These are phyloP conservation scores for Schrankia costaestrigalis DNA, from an alignment of 2,888 invertebrate species.

Conservation along the genomic window DNA sequence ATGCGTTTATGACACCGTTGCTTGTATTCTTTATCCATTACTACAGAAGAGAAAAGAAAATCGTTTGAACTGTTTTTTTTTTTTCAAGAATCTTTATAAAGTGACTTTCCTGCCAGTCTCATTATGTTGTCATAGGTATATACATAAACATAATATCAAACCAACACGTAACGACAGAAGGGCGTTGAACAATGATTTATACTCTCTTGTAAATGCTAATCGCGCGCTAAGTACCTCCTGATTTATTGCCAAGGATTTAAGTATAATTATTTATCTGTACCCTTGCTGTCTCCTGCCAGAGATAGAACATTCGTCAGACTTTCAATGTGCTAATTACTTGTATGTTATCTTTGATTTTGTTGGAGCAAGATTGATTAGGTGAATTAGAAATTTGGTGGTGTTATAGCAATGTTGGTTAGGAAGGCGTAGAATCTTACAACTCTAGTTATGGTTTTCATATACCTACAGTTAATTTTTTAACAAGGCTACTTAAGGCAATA, in stretches of 20 bases:
- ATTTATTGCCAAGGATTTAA: constrained; percentile 57
- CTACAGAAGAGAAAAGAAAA: too few species aligned
- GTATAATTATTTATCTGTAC: constrained; percentile 54
- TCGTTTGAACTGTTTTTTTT: too few species aligned
- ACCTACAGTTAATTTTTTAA: too few species aligned
- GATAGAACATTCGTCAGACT: constrained; percentile 30
- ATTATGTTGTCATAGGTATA: not conserved
- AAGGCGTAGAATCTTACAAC: too few species aligned
- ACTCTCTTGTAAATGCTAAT: constrained; percentile 75
- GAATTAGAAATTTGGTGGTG: too few species aligned
- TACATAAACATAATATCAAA: not conserved
- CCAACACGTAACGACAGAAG: constrained; percentile 27
- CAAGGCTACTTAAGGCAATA: too few species aligned
- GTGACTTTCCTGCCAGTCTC: too few species aligned
- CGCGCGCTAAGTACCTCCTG: constrained; percentile 62
- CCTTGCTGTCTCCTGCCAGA: constrained; percentile 17
- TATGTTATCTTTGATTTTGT: constrained; percentile 26
- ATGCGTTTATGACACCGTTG: too few species aligned
- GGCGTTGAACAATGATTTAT: constrained; percentile 56
- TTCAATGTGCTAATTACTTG: constrained; percentile 31
- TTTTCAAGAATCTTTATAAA: too few species aligned
- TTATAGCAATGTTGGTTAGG: too few species aligned
- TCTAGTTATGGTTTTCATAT: too few species aligned
- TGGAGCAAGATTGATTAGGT: constrained; percentile 10
- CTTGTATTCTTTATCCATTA: too few species aligned